These are phyloP conservation scores for Connochaetes taurinus DNA, from an alignment of 2,113 vertebrate species.

Conservation along the genomic window DNA sequence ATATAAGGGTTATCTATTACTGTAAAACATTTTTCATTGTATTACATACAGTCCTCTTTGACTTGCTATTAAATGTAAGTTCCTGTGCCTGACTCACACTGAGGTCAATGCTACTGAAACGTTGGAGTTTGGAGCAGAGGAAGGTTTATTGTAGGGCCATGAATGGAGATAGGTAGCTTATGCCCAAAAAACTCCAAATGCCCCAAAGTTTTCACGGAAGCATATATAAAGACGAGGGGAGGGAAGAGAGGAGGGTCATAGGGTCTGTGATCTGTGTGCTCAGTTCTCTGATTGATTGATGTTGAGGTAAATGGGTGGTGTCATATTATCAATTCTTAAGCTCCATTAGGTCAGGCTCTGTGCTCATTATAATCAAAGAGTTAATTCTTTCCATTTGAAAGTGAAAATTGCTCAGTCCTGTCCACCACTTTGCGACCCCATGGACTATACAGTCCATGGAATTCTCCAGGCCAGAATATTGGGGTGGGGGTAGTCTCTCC, in stretches of 20 bases:
- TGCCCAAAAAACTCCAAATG: accelerated
- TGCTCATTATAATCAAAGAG: background rate
- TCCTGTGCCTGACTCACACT: background rate
- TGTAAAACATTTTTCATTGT: background rate
- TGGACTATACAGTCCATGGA: background rate
- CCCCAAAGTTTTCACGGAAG: background rate
- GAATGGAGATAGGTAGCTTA: background rate
- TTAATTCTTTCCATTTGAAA: background rate
- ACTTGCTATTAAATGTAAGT: background rate
- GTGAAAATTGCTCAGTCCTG: accelerated
- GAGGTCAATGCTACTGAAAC: background rate
- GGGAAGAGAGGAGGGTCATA: background rate
- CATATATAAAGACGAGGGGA: background rate
- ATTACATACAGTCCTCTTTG: background rate
- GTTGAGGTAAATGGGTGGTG: background rate
- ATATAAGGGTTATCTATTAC: background rate
- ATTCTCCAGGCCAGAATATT: background rate
- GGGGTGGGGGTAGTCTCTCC: background rate
- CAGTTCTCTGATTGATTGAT: background rate
- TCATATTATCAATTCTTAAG: background rate
- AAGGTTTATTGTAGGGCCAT: background rate
- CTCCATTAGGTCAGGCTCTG: accelerated
- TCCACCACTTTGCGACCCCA: accelerated
- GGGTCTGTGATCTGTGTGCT: background rate
- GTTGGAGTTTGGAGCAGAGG: background rate